Base-by-base conservation (phyloP, 2,888 invertebrate genomes). In the Apamea crenata region DNA sequence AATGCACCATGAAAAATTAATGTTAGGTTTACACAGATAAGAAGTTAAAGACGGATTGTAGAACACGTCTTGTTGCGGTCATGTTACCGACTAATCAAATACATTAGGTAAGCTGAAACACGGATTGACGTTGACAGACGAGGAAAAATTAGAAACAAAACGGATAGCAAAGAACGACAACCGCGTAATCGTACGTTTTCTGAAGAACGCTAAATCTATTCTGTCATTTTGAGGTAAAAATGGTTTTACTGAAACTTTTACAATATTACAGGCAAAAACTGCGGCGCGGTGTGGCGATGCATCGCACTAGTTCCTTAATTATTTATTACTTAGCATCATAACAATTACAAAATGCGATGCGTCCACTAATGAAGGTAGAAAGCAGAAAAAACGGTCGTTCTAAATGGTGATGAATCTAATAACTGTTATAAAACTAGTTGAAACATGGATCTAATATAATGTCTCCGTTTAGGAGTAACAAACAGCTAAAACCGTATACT, bases 11-110 rank as follows among this genome's bases (percentile, higher is more conserved):
- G 61, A 80, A 40, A 77, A 63, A 50, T 70, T 66, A 72, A 69
- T 68, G 32, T 66, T 59, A n/a, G 65, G 67, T 87, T 87, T 78
- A 68, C 65, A 68, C 36, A 82, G 88, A 88, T 88, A 89, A 88
- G 81, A 70, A 66, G 44, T 53, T 56, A 68, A 79, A 69, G 76
- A 69, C n/a, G 36, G 47, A 66, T 75, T 80, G 70, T 81, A 67
- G 50, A 83, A 83, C 85, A 89, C 83, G 88, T 88, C 66, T 36
- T 75, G 61, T 63, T 75, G 66, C 47, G 25, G 67, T 75, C 63
- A 73, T 78, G 67, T 74, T 59, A 69, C 44, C 0, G 44, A 32
- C 40, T 59, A 75, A 66, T 72, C 65, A 36, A 74, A 71, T 74
- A 65, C 29, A 44, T 61, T 72, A 77, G 36, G 16, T 53, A 78